These are phyloP conservation scores for Miichthys miiuy DNA, from an alignment of 2,797 vertebrate species.

Conservation along the genomic window DNA sequence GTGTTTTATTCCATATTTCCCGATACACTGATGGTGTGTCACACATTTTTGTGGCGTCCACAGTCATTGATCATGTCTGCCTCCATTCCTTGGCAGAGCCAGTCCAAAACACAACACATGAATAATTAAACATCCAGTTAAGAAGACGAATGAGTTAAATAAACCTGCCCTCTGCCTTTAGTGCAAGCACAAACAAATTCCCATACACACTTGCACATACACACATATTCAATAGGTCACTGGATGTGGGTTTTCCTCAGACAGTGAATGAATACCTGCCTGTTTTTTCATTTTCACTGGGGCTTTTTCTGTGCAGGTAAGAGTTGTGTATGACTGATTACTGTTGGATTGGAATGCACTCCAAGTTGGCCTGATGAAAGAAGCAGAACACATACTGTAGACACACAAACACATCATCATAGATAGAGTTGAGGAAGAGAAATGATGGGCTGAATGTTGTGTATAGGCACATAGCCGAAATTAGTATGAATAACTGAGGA, in stretches of 20 bases:
- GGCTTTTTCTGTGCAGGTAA: constrained; percentile 30
- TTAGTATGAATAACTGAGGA: too few relatives aligned
- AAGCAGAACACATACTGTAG: background rate
- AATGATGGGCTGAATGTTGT: background rate
- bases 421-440: background rate
- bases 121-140: constrained; percentile 84
- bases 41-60: constrained; percentile 16
- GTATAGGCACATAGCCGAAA: background rate
- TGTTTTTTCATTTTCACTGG: constrained; percentile 52
- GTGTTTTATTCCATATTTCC: constrained; percentile 31
- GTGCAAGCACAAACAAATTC: constrained; percentile 57
- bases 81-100: constrained; percentile 51
- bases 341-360: constrained; percentile 50
- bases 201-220: constrained; percentile 27
- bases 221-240: constrained; percentile 45
- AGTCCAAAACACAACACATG: constrained; percentile 72
- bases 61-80: constrained; percentile 72
- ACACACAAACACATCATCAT: constrained; percentile 10
- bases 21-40: constrained; percentile 29
- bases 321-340: constrained; percentile 60
- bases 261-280: constrained; percentile 57
- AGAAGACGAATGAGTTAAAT: constrained; percentile 83
- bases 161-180: constrained; percentile 58
- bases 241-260: constrained; percentile 38
- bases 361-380: constrained; percentile 18